phyloP scores from a whole-genome alignment of 1,140 invertebrate species.

The Latrodectus geometricus region DNA sequence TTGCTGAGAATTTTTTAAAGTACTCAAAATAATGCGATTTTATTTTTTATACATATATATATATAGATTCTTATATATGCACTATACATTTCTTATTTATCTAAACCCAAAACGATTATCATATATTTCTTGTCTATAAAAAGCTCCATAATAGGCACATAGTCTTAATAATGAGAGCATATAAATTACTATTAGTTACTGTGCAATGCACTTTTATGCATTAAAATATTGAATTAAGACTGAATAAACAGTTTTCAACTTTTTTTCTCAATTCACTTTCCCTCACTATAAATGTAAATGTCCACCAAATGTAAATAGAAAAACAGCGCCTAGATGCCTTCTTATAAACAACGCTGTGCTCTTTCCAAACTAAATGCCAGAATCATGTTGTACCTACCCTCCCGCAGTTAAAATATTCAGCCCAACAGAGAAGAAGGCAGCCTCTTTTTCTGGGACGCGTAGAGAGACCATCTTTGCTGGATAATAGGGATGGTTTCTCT shows the following conservation, averaged over 20 bases:
- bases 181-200: too few species aligned
- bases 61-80: too few species aligned
- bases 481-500: constrained; percentile 45
- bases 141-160: too few species aligned
- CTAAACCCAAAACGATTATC: too few species aligned
- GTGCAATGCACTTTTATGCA: too few species aligned
- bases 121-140: too few species aligned
- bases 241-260: background rate
- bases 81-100: too few species aligned
- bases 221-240: background rate
- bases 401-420: constrained; percentile 23
- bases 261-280: background rate
- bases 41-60: too few species aligned
- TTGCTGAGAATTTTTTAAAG: too few species aligned
- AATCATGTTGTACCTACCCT: background rate
- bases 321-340: background rate
- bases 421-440: constrained; percentile 30
- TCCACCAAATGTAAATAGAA: constrained; percentile 28
- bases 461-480: constrained; percentile 15
- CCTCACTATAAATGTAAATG: constrained; percentile 2
- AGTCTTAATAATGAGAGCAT: too few species aligned
- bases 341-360: background rate
- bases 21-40: too few species aligned
- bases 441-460: constrained; percentile 9
- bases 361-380: constrained; percentile 6